phyloP scores from a whole-genome alignment of 1,140 invertebrate genomes.

The Drosophila cardini region DNA sequence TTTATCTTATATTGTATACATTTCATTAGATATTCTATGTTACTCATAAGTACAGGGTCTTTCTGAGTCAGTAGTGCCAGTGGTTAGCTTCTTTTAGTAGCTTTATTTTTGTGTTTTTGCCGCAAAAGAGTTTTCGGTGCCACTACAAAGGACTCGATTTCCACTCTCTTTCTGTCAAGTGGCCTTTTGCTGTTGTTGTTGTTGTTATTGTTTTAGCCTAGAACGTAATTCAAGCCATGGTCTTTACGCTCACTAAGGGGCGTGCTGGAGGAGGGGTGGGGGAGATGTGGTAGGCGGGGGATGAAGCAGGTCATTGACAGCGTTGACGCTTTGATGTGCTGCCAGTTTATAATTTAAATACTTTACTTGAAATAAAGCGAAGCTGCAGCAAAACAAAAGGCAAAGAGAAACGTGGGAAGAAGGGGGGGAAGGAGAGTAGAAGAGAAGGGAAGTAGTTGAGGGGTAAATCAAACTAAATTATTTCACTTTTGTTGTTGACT shows the following conservation, averaged over 20 bases:
- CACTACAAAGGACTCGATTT: slow-evolving; percentile 69
- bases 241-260: slow-evolving; percentile 22
- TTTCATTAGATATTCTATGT: no score
- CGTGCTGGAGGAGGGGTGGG: slow-evolving; percentile 29
- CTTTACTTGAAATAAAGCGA: slow-evolving; percentile 50
- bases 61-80: no score
- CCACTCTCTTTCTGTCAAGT: slow-evolving; percentile 13
- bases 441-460: slow-evolving; percentile 5
- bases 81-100: no score
- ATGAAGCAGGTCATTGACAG: slow-evolving; percentile 43
- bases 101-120: slow-evolving; percentile 30
- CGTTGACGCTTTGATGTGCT: slow-evolving; percentile 47
- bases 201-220: slow-evolving; percentile 46
- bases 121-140: slow-evolving; percentile 61
- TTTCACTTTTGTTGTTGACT: slow-evolving; percentile 55
- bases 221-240: slow-evolving; percentile 69
- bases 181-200: slow-evolving; percentile 39
- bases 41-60: no score
- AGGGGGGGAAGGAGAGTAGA: not conserved
- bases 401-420: slow-evolving; percentile 3
- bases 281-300: not conserved
- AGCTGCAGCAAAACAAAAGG: slow-evolving; percentile 26
- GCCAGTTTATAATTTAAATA: slow-evolving; percentile 81
- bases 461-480: slow-evolving; percentile 58
- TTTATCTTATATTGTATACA: no score